These are phyloP conservation scores for Meiosimyza decipiens DNA, from an alignment of 2,888 invertebrate genomes.

Conservation along the genomic window DNA sequence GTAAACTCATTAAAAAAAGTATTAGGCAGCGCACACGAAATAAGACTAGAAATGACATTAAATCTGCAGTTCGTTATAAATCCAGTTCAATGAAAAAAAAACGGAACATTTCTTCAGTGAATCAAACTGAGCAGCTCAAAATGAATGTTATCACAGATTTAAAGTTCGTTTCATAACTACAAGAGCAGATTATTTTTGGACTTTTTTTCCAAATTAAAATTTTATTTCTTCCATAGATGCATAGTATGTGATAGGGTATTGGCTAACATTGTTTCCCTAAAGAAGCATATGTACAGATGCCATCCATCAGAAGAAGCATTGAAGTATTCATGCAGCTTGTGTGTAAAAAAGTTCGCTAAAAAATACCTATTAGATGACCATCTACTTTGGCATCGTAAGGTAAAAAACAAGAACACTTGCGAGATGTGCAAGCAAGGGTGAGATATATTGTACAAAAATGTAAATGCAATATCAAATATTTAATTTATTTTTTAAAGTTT, in stretches of 20 bases:
- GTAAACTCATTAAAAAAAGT: no score
- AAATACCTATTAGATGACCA: constrained; percentile 55
- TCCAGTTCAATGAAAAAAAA: no score
- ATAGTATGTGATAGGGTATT: constrained; percentile 33
- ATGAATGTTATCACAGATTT: no score
- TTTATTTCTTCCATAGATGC: constrained; percentile 21
- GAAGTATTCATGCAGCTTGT: constrained; percentile 45
- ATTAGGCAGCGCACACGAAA: no score
- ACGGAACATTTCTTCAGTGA: no score
- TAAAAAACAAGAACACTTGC: background rate
- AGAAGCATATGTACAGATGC: constrained; percentile 34
- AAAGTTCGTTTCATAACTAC: no score
- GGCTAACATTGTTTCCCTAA: constrained; percentile 29
- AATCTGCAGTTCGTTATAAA: no score
- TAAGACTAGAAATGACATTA: no score
- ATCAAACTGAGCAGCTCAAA: no score
- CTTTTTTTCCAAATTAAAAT: no score
- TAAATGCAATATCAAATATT: background rate
- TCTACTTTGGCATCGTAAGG: constrained; percentile 51
- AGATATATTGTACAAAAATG: background rate
- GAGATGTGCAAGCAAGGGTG: no score
- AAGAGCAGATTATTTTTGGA: no score
- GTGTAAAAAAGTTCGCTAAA: constrained; percentile 51
- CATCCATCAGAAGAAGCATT: constrained; percentile 28
- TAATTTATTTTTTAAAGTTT: background rate